Percentiles rank a stretch among this genome's conserved stretches.
These are phyloP conservation scores for Mayetiola destructor DNA, from an alignment of 2,888 invertebrate species.

Conservation along the genomic window DNA sequence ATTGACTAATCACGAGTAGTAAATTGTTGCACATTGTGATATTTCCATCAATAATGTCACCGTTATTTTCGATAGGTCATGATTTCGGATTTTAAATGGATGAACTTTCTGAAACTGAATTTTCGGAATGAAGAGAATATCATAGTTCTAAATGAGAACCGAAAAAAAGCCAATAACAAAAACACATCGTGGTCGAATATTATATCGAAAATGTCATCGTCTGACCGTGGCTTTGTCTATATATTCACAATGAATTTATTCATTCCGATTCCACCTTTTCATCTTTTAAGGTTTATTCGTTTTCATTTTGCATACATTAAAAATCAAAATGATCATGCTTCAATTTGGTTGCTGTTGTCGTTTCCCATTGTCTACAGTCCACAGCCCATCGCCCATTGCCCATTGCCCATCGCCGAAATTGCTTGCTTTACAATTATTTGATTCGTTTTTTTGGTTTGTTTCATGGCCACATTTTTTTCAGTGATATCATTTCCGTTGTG, in stretches of 20 bases:
- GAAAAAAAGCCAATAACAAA: neutral
- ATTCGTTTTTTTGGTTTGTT: slow-evolving; percentile 10
- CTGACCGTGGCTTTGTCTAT: neutral
- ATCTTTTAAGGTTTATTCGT: neutral
- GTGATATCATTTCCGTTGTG: no score
- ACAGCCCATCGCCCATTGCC: no score
- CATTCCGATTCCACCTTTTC: neutral
- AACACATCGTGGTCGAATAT: neutral
- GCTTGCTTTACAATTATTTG: neutral
- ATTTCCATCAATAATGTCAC: no score
- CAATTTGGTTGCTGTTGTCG: neutral
- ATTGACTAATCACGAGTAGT: no score
- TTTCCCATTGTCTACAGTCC: no score
- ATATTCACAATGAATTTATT: neutral
- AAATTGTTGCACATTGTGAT: no score
- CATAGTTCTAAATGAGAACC: neutral
- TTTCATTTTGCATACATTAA: neutral
- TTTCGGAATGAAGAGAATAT: no score
- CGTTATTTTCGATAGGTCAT: no score
- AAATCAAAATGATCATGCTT: neutral
- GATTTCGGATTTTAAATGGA: no score
- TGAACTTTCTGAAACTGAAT: neutral
- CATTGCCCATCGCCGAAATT: neutral
- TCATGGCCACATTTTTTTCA: neutral
- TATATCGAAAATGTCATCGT: slow-evolving; percentile 3